phyloP scores from a whole-genome alignment of 2,888 invertebrate genomes.

The Cremastinae sp. region DNA sequence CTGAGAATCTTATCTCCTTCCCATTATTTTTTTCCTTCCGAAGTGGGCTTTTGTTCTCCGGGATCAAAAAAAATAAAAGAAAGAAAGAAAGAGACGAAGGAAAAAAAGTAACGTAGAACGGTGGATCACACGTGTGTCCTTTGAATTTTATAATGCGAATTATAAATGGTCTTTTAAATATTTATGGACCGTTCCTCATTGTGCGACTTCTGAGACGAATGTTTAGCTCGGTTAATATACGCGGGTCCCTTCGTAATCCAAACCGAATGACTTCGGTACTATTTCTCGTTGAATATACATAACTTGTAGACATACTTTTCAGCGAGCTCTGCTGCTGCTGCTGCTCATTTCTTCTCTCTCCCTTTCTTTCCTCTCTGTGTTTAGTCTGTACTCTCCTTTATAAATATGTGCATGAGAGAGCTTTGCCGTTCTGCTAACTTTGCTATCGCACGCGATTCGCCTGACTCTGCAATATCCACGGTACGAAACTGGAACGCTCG shows the following conservation, averaged over 20 bases:
- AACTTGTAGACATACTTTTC: constrained; percentile 24
- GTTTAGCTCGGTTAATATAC: not conserved
- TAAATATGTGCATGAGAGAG: not conserved
- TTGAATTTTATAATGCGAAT: constrained; percentile 26
- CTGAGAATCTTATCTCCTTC: constrained; percentile 14
- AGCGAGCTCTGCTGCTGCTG: too few relatives aligned
- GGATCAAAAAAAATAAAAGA: not conserved
- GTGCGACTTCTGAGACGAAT: constrained; percentile 20
- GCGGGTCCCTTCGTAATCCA: not conserved
- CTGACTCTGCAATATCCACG: constrained; percentile 51
- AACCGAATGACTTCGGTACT: constrained; percentile 23
- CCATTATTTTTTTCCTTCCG: constrained; percentile 6
- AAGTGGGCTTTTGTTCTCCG: constrained; percentile 15
- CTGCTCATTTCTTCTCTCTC: too few relatives aligned
- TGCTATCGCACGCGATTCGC: constrained; percentile 70
- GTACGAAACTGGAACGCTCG: constrained; percentile 60
- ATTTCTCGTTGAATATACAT: constrained; percentile 25
- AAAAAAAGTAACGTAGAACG: too few relatives aligned
- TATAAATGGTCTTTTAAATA: constrained; percentile 41
- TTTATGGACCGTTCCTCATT: constrained; percentile 38
- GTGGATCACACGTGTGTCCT: constrained; percentile 51
- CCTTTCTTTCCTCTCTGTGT: too few relatives aligned
- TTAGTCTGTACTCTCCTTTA: not conserved
- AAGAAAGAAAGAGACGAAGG: constrained; percentile 43
- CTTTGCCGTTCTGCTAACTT: constrained; percentile 67